Evolutionary conservation across 2,888 invertebrate genomes (phyloP), one percentile per base, ranked within the genome.

Genomic region (Hybos culiciformis): DNA sequence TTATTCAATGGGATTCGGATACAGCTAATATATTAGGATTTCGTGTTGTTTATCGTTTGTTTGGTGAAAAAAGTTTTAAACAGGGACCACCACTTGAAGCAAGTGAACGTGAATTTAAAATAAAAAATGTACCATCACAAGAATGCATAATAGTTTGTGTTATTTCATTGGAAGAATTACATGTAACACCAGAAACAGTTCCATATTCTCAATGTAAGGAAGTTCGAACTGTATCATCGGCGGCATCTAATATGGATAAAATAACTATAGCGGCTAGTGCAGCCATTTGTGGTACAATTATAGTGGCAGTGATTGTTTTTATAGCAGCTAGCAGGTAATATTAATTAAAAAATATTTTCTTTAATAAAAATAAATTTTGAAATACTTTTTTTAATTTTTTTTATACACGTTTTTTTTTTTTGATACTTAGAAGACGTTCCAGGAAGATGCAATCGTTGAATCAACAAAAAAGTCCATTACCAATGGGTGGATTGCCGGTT

Each of bases 81-180:
- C 85, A 87, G 62, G 90, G 90, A 5, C 88, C 90, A 14, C 87
- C 88, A 2, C 66, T 92, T 45, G 88, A 90, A 65, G 80, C 87
- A 17, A 86, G 85, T 57, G 88, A 90, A 67, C 71, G 88, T 54
- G 90, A 91, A 66, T 91, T 91, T 59, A 88, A 86, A 67, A 88
- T 92, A 46, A 88, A 88, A 68, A 91, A 90, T 58, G 87, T 92
- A 46, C 91, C 91, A 36, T 77, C 83, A 9, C 87, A 90, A 80
- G 91, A 92, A 71, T 91, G 91, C 63, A 84, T 92, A 51, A 82
- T 92, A 49, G 91, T 92, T 48, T 92, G 92, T 68, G 91, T 92
- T 45, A 84, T 91, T 53, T 88, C 88, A 42, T 69, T 90, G 52
- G 90, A 90, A 67, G 90, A 90, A 62, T 77, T 83, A 46, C 81